Evolutionary conservation across 2,888 invertebrate genomes (phyloP).

Genomic region (Onchidella celtica): DNA sequence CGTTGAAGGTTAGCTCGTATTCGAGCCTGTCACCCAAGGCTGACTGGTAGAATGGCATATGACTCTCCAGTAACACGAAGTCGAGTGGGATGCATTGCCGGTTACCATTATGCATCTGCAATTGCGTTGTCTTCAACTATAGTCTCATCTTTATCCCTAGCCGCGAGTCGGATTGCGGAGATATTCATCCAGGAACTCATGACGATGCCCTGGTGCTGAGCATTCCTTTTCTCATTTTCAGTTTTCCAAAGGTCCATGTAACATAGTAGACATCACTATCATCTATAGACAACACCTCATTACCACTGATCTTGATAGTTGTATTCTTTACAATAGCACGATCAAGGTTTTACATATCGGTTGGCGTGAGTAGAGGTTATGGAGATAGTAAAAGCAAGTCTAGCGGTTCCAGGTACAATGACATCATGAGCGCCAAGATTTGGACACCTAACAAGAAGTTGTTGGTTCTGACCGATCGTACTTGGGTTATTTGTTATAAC

Average conservation of each 20-base stretch:
- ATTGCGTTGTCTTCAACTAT: background rate
- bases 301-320: background rate
- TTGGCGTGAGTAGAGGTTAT: too few species aligned
- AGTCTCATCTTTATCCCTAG: background rate
- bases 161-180: background rate
- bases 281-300: too few species aligned
- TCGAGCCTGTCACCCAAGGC: too few species aligned
- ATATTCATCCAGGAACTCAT: background rate
- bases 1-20: background rate
- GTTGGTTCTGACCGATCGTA: background rate
- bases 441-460: slow-evolving; percentile 1
- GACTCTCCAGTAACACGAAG: background rate
- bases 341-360: slow-evolving; percentile 5
- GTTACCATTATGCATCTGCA: background rate
- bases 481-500: too few species aligned
- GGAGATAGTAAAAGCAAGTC: too few species aligned
- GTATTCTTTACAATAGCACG: slow-evolving; percentile 12
- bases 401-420: too few species aligned
- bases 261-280: too few species aligned
- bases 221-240: background rate
- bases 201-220: slow-evolving; percentile 1
- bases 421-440: background rate
- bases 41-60: too few species aligned
- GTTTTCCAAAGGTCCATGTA: slow-evolving; percentile 6
- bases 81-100: slow-evolving; percentile 18